These are phyloP conservation scores for Ypsolopha scabrella DNA, from an alignment of 2,888 invertebrate species.

Conservation along the genomic window DNA sequence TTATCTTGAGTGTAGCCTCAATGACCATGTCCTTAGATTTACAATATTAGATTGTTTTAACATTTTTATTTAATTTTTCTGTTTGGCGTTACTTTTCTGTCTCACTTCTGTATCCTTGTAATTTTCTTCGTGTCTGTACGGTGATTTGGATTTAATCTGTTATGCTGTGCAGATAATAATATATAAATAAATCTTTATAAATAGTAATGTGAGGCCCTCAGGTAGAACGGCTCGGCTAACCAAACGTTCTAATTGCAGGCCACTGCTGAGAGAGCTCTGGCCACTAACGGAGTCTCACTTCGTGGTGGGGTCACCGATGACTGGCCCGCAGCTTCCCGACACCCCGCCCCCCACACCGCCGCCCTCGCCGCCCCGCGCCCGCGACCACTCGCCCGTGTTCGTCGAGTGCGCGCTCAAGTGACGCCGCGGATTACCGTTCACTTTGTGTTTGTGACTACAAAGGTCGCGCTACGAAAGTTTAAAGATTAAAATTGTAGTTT, in stretches of 20 bases:
- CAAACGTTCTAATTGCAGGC: conserved; percentile 35
- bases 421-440: conserved; percentile 13
- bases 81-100: too few species aligned
- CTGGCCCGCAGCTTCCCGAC: conserved; percentile 12
- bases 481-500: neutral
- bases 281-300: conserved; percentile 71
- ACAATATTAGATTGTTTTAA: too few species aligned
- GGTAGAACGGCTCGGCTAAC: too few species aligned
- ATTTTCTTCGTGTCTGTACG: too few species aligned
- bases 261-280: conserved; percentile 68
- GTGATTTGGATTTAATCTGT: too few species aligned
- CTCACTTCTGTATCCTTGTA: too few species aligned
- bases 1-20: too few species aligned
- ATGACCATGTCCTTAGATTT: too few species aligned
- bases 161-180: too few species aligned
- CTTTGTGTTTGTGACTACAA: neutral
- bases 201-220: too few species aligned
- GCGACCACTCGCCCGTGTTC: conserved; percentile 28
- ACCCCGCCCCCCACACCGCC: conserved; percentile 5
- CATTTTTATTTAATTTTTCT: too few species aligned
- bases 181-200: too few species aligned
- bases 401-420: conserved; percentile 66
- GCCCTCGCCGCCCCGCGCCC: conserved; percentile 6
- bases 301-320: conserved; percentile 20
- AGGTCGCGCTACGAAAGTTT: neutral